Percentiles rank a stretch among this genome's conserved stretches.
Evolutionary conservation across 2,888 invertebrate genomes (phyloP).

Genomic region (Resseliella maxima): DNA sequence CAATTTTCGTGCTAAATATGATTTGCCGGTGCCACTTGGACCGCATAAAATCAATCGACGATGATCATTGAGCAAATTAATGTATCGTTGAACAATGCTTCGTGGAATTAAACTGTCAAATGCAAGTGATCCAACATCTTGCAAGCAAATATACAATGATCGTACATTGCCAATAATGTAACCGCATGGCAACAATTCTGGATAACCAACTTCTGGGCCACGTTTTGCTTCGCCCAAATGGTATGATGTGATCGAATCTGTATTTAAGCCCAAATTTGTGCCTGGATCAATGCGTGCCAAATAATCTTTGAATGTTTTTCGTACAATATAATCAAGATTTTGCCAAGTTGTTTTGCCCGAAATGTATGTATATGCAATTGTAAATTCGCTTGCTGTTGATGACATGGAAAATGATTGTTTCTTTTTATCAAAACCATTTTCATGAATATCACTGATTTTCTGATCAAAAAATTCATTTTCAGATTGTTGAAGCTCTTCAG

Average conservation of each 20-base stretch:
- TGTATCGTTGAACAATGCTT: constrained; percentile 93
- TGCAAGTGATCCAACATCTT: constrained; percentile 86
- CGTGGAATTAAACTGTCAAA: constrained; percentile 97
- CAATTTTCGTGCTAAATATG: constrained; percentile 92
- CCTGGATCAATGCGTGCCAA: constrained; percentile 92
- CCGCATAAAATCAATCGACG: constrained; percentile 95
- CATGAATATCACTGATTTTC: constrained; percentile 59
- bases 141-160: constrained; percentile 89
- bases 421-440: constrained; percentile 63
- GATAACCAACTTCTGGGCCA: constrained; percentile 82
- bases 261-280: constrained; percentile 83
- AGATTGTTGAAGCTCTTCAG: constrained; percentile 75
- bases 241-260: constrained; percentile 93
- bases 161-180: constrained; percentile 91
- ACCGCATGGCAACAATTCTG: constrained; percentile 92
- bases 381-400: constrained; percentile 77
- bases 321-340: constrained; percentile 89
- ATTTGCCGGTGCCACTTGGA: constrained; percentile 96
- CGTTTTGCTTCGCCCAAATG: constrained; percentile 90
- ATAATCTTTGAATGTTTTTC: constrained; percentile 95
- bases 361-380: constrained; percentile 89
- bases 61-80: constrained; percentile 90
- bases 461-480: constrained; percentile 74
- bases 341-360: constrained; percentile 96
- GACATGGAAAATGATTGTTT: constrained; percentile 72